Evolutionary conservation across 2,888 invertebrate genomes (phyloP).

Genomic region (Megastigmus dorsalis): DNA sequence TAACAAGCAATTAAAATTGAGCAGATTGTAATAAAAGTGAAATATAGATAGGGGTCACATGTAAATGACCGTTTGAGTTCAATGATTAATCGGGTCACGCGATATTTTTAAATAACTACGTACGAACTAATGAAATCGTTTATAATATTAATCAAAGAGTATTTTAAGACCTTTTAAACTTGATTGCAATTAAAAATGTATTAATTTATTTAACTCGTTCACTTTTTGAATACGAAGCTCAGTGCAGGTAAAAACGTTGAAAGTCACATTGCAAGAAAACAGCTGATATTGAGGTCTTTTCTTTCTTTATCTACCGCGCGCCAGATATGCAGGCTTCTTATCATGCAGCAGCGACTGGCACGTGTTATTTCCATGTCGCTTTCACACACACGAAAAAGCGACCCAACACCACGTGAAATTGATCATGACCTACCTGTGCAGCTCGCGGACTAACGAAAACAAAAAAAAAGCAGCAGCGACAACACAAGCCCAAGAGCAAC

Average conservation of each 20-base stretch:
- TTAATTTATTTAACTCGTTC: neutral
- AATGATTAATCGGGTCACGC: too few relatives aligned
- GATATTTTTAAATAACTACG: too few relatives aligned
- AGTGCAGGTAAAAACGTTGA: neutral
- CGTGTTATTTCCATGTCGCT: conserved; percentile 3
- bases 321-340: conserved; percentile 16
- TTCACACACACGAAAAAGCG: conserved; percentile 5
- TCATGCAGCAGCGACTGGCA: neutral
- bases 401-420: neutral
- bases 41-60: too few relatives aligned
- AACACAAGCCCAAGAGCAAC: neutral
- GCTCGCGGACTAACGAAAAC: neutral
- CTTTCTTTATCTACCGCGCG: conserved; percentile 8
- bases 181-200: too few relatives aligned
- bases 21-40: too few relatives aligned
- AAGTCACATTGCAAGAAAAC: neutral
- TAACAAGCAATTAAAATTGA: too few relatives aligned
- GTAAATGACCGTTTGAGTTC: too few relatives aligned
- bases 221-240: neutral
- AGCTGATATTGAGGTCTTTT: conserved; percentile 4
- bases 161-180: too few relatives aligned
- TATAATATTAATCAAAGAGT: too few relatives aligned
- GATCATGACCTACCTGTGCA: conserved; percentile 10
- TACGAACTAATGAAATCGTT: too few relatives aligned
- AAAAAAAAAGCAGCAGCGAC: neutral